phyloP scores from a whole-genome alignment of 2,888 invertebrate species.

The Apomyelois bistriatella region DNA sequence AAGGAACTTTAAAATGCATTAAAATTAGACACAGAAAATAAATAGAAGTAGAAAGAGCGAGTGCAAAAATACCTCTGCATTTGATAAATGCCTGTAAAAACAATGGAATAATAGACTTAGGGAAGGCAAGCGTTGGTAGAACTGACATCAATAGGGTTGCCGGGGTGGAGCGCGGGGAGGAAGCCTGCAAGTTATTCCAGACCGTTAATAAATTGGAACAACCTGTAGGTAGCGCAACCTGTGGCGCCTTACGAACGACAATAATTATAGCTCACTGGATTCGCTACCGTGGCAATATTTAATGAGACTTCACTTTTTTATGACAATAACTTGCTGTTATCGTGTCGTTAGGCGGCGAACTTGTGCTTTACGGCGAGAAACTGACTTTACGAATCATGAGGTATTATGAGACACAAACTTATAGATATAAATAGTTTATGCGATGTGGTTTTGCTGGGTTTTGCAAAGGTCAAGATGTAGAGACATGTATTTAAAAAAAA shows the following conservation, averaged over 20 bases:
- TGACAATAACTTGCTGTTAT: not conserved
- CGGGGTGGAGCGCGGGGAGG: conserved; percentile 10
- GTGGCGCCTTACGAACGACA: conserved; percentile 13
- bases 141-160: conserved; percentile 18
- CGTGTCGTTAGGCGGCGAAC: not conserved
- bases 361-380: not conserved
- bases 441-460: no score
- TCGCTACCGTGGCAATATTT: not conserved
- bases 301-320: conserved; percentile 1
- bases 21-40: not conserved
- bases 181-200: conserved; percentile 33
- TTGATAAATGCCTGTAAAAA: conserved; percentile 10
- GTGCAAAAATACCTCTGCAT: not conserved
- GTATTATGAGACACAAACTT: no score
- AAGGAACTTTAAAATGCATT: no score
- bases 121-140: conserved; percentile 19
- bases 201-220: conserved; percentile 52
- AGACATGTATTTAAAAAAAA: no score
- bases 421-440: no score
- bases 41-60: not conserved
- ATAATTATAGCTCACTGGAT: conserved; percentile 9
- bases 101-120: conserved; percentile 10
- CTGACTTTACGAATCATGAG: not conserved
- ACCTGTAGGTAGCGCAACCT: conserved; percentile 55
- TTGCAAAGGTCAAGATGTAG: no score